Conservation (phyloP, 1,140 invertebrate species). For the Elysia chlorotica region DNA sequence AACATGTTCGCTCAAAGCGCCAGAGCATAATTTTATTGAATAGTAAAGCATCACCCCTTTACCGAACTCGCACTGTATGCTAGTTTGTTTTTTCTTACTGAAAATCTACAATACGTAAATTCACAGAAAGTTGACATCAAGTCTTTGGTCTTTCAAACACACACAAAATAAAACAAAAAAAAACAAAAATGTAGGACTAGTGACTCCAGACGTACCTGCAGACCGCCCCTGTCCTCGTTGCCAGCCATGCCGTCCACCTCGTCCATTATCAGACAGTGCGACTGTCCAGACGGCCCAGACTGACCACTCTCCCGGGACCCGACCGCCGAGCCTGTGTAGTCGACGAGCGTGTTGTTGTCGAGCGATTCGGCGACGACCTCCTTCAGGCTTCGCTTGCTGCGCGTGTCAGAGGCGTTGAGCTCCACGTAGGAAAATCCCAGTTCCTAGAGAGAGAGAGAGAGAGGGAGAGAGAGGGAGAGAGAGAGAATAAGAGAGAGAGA, state of each 20-base stretch:
- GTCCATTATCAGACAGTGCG: conserved; percentile 97
- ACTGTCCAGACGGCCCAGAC: conserved; percentile 30
- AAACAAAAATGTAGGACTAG: background rate
- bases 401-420: conserved; percentile 96
- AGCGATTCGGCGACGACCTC: conserved; percentile 78
- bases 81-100: too few relatives aligned
- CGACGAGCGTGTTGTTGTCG: conserved; percentile 56
- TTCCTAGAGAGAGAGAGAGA: conserved; percentile 70
- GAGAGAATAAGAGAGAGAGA: too few relatives aligned
- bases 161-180: too few relatives aligned
- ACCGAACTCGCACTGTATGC: too few relatives aligned
- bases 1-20: too few relatives aligned
- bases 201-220: conserved; percentile 74
- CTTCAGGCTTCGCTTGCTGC: conserved; percentile 88
- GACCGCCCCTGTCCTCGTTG: conserved; percentile 96
- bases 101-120: too few relatives aligned
- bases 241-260: conserved; percentile 99
- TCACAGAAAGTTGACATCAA: too few relatives aligned
- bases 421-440: conserved; percentile 89
- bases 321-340: conserved; percentile 44
- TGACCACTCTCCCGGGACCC: background rate
- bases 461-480: too few relatives aligned
- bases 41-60: too few relatives aligned
- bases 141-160: too few relatives aligned
- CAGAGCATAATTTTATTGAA: too few relatives aligned